Evolutionary conservation across 2,888 invertebrate genomes (phyloP), one percentile per base, ranked within the genome.

Genomic region (Halictus ligatus): DNA sequence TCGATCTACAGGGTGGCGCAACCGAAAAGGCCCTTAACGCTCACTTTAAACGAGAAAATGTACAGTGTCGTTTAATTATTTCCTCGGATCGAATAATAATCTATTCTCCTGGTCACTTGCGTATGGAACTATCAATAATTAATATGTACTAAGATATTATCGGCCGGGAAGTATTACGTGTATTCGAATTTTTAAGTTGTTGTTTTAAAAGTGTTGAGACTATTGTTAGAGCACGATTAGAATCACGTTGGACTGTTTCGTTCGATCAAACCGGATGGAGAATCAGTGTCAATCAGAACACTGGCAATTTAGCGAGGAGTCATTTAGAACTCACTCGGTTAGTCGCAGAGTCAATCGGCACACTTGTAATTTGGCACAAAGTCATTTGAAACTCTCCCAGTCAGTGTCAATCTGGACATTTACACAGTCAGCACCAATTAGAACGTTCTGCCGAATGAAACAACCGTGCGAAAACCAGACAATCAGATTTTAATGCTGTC

Each of bases 281-380:
- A 64, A 29, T 64, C 64, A 64, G 15, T 64, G 64, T 64, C 64
- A 64, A 29, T 29, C 64, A 64, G 64, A 7, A 64, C 25, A 64
- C 64, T 64, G 25, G 64, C 64, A 64, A 64, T 64, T 64, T 29
- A 64, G 64, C 15, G 29, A 15, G 29, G 18, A 43, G 46, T 43
- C 43, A 43, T 43, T 40, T 72, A n/a, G 43, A n/a, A 50, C 25
- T 43, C 0, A 18, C 18, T 72, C 18, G 25, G 18, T 58, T 58
- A 58, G 58, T n/a, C 58, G n/a, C 29, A 64, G 64, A 64, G 64
- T 15, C 64, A 29, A 64, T 64, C 64, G 29, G 7, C 29, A 64
- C 64, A 64, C 29, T 64, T 64, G 64, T 64, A 64, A 64, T 64
- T 64, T 64, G 64, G 64, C 15, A 25, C 64, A 64, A 29, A 64